These are phyloP conservation scores for Diglossa cyanea DNA, from an alignment of 2,797 vertebrate genomes.

Conservation along the genomic window DNA sequence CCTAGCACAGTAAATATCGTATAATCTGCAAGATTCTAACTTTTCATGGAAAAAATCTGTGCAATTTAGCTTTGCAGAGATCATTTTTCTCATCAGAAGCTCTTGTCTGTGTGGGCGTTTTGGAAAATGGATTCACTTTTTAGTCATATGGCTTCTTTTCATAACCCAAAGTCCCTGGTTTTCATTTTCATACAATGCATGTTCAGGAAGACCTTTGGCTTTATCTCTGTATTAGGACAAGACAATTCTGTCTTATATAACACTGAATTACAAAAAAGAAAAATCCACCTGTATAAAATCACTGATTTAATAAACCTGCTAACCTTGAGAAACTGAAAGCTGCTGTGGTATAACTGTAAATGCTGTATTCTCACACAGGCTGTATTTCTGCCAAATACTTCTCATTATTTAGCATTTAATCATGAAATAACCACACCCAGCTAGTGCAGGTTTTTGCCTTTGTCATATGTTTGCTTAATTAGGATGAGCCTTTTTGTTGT, in stretches of 20 bases:
- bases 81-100: slow-evolving; percentile 71
- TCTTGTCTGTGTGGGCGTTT: slow-evolving; percentile 76
- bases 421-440: background rate
- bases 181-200: slow-evolving; percentile 10
- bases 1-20: background rate
- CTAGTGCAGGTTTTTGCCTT: background rate
- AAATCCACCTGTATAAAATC: background rate
- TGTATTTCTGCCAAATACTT: background rate
- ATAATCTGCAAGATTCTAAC: slow-evolving; percentile 45
- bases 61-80: slow-evolving; percentile 68
- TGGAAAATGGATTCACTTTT: slow-evolving; percentile 70
- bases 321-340: background rate
- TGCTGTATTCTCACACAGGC: background rate
- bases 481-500: background rate
- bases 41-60: slow-evolving; percentile 55
- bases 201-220: slow-evolving; percentile 26
- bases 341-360: background rate
- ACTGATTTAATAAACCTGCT: background rate
- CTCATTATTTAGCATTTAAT: background rate
- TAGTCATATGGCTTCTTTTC: slow-evolving; percentile 68
- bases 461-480: background rate
- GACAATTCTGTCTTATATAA: background rate
- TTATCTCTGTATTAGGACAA: background rate
- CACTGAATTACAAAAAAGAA: background rate
- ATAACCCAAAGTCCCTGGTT: slow-evolving; percentile 35